Base-by-base conservation (phyloP, 2,888 invertebrate genomes). In the Trichacis sp. region DNA sequence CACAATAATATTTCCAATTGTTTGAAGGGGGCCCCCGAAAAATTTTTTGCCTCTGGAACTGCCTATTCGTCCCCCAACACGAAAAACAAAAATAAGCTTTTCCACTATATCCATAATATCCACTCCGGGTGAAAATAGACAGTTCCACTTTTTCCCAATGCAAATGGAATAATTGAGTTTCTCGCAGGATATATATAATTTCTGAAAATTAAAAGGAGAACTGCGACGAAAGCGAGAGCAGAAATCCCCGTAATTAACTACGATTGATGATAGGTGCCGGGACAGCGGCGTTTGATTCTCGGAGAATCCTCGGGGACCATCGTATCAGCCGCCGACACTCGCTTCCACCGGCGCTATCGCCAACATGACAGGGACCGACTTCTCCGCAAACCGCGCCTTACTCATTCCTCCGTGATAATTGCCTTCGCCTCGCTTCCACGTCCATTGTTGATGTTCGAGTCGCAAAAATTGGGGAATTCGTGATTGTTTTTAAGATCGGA, bases 401-500 rank as follows among this genome's bases (percentile, higher is more conserved):
- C 82, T 77, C 81, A 80, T 80, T 82, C 80, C 80, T 81, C 80
- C 75, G 77, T 79, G 82, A 82, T 82, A 82, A 82, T 82, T 82
- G 82, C 80, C 77, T 81, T 77, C 77, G 79, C 81, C 79, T 78
- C 77, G 14, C 40, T 12, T 9, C 4, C 40, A 15, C 77, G 80
- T 78, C 73, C 75, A 76, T 78, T 72, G 69, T 72, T 72, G 24
- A n/a, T n/a, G n/a, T n/a, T n/a, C n/a, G n/a, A n/a, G n/a, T n/a
- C n/a, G n/a, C n/a, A n/a, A n/a, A n/a, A n/a, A n/a, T n/a, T n/a
- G n/a, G n/a, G n/a, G n/a, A n/a, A n/a, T n/a, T n/a, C n/a, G n/a
- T n/a, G n/a, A n/a, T n/a, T n/a, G n/a, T n/a, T n/a, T n/a, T n/a
- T n/a, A n/a, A n/a, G n/a, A n/a, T n/a, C n/a, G n/a, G n/a, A n/a